Base-by-base conservation (phyloP, 2,113 vertebrate species). In the Dromaius novaehollandiae region DNA sequence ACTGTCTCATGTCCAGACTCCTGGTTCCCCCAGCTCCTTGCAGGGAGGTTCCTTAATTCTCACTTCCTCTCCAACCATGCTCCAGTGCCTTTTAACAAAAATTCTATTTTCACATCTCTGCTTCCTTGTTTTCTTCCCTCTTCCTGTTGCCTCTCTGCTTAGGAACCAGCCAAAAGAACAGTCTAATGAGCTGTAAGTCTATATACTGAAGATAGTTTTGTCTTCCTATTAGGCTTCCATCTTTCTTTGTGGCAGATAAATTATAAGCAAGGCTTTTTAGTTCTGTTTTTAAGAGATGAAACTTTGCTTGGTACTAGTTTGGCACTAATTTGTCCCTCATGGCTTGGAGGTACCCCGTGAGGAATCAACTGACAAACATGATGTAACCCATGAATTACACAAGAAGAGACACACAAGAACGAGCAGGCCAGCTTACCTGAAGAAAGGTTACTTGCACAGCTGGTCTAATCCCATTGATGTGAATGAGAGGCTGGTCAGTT, bases 391-490 rank as follows among this genome's bases (percentile, higher is more conserved):
- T 16, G n/a, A 76, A 15, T 28, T 58, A 51, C 6, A 15, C 14
- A 85, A n/a, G 18, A 91, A 56, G 20, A 46, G n/a, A 30, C 11
- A 28, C 16, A 18, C 9, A 73, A 89, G 63, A 83, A 51, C 4
- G 3, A 70, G 7, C 28, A 56, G 21, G 28, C 8, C n/a, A 68
- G 7, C 22, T 56, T 73, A 69, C 26, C 34, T 48, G 32, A 40
- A 55, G 46, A 36, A 55, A 3, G 2, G 6, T 19, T 63, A 53
- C 22, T 25, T 14, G 11, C 9, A 38, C 7, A 24, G 18, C 42
- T 74, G 1, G 0, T 44, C 17, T 1, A 1, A 28, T 44, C 28
- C 28, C 56, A 24, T 11, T 1, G 16, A 19, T 32, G 51, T 8
- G 2, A 1, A 13, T 21, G 40, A 77, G n/a, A 80, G 9, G 7